Evolutionary conservation across 2,888 invertebrate species (phyloP).

Genomic region (Lepas anatifera): DNA sequence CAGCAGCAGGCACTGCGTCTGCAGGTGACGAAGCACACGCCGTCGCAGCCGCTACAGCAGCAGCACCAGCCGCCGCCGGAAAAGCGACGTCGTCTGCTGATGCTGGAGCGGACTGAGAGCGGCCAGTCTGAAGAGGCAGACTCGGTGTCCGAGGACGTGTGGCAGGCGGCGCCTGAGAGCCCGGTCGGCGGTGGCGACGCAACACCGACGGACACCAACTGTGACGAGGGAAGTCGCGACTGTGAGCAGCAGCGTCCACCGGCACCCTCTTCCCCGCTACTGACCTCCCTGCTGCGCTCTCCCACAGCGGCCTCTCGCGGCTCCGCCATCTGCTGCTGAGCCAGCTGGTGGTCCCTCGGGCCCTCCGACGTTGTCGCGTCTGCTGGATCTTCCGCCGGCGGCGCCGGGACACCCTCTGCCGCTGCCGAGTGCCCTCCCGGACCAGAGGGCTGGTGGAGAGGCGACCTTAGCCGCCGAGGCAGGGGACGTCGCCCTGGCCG

Average conservation of each 20-base stretch:
- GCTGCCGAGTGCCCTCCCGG: neutral
- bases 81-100: neutral
- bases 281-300: slow-evolving; percentile 13
- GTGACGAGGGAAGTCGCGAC: neutral
- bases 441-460: neutral
- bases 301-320: neutral
- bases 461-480: neutral
- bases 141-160: neutral
- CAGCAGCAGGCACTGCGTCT: slow-evolving; percentile 5
- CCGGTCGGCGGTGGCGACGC: neutral
- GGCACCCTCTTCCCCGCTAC: slow-evolving; percentile 15
- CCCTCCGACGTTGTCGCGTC: slow-evolving; percentile 60
- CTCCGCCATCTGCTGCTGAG: neutral
- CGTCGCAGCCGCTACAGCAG: neutral
- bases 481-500: neutral
- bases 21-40: neutral
- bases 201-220: neutral
- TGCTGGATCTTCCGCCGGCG: slow-evolving; percentile 46
- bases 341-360: slow-evolving; percentile 33
- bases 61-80: neutral
- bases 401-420: slow-evolving; percentile 30
- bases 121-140: slow-evolving; percentile 11
- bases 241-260: neutral
- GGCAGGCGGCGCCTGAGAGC: neutral
- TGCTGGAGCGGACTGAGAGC: slow-evolving; percentile 5